Evolutionary conservation across 2,113 vertebrate species (phyloP).

Genomic region (Eira barbara): DNA sequence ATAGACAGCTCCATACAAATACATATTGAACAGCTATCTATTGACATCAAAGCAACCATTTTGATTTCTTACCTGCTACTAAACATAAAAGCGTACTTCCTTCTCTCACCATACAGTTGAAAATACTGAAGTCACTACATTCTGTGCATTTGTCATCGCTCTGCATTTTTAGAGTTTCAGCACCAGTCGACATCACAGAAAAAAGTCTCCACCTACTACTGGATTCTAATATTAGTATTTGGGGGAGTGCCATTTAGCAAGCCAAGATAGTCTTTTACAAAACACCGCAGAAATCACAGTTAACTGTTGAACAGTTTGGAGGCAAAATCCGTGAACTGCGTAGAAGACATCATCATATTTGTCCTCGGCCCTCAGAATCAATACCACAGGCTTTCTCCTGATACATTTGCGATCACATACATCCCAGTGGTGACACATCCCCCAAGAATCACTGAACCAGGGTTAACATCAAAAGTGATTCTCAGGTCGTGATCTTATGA

Average conservation of each 20-base stretch:
- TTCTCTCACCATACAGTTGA: neutral
- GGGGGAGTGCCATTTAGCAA: conserved; percentile 26
- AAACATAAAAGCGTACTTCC: neutral
- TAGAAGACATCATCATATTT: neutral
- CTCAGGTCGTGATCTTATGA: neutral
- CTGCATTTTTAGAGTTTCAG: conserved; percentile 19
- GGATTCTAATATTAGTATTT: conserved; percentile 64
- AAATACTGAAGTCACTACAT: conserved; percentile 21
- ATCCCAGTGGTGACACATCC: neutral
- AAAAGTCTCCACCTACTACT: conserved; percentile 54
- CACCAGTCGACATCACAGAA: conserved; percentile 40
- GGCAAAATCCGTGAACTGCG: neutral
- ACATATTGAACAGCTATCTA: neutral
- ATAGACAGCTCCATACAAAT: neutral
- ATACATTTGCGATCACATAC: neutral
- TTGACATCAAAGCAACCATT: neutral
- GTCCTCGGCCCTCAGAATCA: neutral
- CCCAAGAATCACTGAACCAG: neutral
- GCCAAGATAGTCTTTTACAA: conserved; percentile 14
- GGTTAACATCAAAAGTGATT: neutral
- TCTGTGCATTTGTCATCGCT: neutral
- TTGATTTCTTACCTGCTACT: neutral
- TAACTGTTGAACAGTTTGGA: neutral
- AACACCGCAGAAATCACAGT: neutral
- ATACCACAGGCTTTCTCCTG: neutral